These are phyloP conservation scores for Tuta absoluta DNA, from an alignment of 2,888 invertebrate genomes.

Conservation along the genomic window DNA sequence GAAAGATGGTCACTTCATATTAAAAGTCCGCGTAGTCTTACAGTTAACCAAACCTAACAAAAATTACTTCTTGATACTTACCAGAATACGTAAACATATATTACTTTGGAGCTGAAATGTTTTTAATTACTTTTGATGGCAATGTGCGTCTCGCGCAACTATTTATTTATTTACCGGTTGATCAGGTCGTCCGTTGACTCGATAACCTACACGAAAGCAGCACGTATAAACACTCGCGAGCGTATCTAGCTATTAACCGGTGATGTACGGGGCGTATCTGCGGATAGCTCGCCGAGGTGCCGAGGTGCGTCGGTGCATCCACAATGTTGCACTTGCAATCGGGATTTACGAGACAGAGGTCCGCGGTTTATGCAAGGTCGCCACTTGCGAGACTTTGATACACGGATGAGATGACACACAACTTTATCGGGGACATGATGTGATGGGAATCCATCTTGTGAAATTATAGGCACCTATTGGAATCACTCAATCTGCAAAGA, in stretches of 20 bases:
- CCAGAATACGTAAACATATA: no score
- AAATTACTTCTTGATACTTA: no score
- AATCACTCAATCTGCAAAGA: no score
- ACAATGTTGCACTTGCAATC: not conserved
- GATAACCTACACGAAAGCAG: not conserved
- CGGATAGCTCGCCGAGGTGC: not conserved
- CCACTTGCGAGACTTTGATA: not conserved
- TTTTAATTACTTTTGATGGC: no score
- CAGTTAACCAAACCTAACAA: no score
- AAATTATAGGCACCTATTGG: no score
- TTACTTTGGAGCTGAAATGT: no score
- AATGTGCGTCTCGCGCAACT: no score
- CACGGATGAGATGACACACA: not conserved
- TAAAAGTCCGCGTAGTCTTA: no score
- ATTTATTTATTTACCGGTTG: no score
- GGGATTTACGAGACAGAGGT: slow-evolving; percentile 2
- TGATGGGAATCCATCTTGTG: not conserved
- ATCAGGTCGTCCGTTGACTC: no score
- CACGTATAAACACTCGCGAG: not conserved
- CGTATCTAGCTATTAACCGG: slow-evolving; percentile 5
- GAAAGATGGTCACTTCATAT: no score
- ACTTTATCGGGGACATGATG: not conserved
- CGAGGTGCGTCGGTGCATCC: slow-evolving; percentile 2
- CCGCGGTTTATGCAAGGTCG: slow-evolving; percentile 6
- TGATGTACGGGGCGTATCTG: slow-evolving; percentile 1